These are phyloP conservation scores for Tachina fera DNA, from an alignment of 2,888 invertebrate species.

Conservation along the genomic window DNA sequence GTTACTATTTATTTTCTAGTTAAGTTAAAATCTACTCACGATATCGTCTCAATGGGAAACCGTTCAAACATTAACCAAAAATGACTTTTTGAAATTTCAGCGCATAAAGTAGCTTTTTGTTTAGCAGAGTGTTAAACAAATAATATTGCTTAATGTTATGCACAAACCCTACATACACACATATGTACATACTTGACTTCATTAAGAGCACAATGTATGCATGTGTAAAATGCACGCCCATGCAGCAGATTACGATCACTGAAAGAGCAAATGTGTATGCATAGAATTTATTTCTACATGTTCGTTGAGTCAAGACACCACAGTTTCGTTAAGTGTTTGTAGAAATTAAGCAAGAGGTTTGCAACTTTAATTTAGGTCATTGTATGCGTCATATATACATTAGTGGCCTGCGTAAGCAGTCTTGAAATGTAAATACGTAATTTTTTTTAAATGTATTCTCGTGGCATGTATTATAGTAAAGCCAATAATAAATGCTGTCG, in stretches of 20 bases:
- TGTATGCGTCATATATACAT: not conserved
- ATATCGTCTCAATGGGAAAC: too few relatives aligned
- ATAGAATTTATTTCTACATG: not conserved
- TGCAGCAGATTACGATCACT: conserved; percentile 10
- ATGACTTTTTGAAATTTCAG: not conserved
- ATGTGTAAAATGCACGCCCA: conserved; percentile 18
- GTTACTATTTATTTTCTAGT: too few relatives aligned
- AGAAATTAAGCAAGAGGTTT: conserved; percentile 65
- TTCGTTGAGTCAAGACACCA: conserved; percentile 63
- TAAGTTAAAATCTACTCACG: too few relatives aligned
- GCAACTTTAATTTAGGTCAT: conserved; percentile 69
- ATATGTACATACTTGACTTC: not conserved
- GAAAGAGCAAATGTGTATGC: not conserved
- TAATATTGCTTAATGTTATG: not conserved
- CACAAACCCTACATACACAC: not conserved
- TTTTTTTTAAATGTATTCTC: too few relatives aligned
- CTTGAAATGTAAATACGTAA: too few relatives aligned
- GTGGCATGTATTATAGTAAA: too few relatives aligned
- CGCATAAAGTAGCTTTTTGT: not conserved
- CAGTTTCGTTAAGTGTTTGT: conserved; percentile 53
- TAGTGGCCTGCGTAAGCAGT: too few relatives aligned
- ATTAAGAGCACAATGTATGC: not conserved
- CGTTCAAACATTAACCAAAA: not conserved
- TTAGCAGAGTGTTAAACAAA: not conserved
- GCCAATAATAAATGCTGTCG: too few relatives aligned